A percentile compares a stretch with the other conserved stretches of the same genome.
These are phyloP conservation scores for Acipenser ruthenus DNA, from an alignment of 2,797 vertebrate genomes.

Conservation along the genomic window DNA sequence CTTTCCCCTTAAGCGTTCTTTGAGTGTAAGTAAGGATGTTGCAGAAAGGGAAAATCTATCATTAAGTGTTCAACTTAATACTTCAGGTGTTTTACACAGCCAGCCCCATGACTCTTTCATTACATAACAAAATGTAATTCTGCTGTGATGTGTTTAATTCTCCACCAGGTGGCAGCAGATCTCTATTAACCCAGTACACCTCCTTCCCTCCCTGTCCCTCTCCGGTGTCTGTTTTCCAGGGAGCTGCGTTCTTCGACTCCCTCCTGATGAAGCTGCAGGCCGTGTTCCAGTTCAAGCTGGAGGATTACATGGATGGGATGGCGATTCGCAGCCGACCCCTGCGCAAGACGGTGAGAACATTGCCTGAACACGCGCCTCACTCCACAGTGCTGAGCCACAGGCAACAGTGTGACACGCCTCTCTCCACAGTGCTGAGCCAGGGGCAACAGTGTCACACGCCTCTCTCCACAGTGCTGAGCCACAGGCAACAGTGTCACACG, in stretches of 20 bases:
- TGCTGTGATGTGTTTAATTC: neutral
- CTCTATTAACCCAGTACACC: neutral
- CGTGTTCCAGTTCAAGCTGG: constrained; percentile 86
- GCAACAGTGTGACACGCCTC: neutral
- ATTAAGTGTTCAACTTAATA: no score
- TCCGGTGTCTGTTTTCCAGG: constrained; percentile 51
- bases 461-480: no score
- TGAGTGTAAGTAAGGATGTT: no score
- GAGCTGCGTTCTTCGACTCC: constrained; percentile 79
- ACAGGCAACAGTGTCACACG: no score
- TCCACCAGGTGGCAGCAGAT: neutral
- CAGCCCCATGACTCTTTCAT: no score
- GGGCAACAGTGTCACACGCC: no score
- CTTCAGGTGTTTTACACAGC: no score
- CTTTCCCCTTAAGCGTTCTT: no score
- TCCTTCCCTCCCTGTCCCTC: neutral
- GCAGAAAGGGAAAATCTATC: no score
- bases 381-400: neutral
- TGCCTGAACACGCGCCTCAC: neutral
- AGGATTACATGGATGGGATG: constrained; percentile 94
- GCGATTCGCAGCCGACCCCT: constrained; percentile 86
- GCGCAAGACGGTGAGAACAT: constrained; percentile 76
- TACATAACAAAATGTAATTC: no score
- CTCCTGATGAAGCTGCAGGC: constrained; percentile 89
- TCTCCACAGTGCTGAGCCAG: neutral